Evolutionary conservation across 2,888 invertebrate genomes (phyloP).

Genomic region (Metalampra italica): DNA sequence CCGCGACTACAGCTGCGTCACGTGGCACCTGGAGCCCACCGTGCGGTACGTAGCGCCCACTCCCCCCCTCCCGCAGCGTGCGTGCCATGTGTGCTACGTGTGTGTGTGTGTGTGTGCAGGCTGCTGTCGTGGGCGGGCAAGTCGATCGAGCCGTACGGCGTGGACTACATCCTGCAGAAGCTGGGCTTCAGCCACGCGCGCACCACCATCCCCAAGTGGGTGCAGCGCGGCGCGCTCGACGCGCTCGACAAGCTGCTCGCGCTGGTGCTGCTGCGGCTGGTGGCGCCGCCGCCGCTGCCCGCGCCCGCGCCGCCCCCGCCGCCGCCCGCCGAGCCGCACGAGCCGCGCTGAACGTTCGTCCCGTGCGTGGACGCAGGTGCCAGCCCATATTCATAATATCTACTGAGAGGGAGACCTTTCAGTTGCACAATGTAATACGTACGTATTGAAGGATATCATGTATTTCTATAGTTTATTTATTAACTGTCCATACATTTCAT

Average conservation of each 20-base stretch:
- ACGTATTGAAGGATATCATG: too few relatives aligned
- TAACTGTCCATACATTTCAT: too few relatives aligned
- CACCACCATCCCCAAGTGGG: conserved; percentile 99
- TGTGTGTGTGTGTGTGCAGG: conserved; percentile 46
- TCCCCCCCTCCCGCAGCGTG: too few relatives aligned
- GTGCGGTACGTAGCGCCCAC: conserved; percentile 81
- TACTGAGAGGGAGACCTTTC: too few relatives aligned
- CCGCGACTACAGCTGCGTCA: conserved; percentile 91
- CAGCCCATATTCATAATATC: too few relatives aligned
- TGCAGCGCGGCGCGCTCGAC: conserved; percentile 99
- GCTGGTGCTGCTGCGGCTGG: conserved; percentile 85
- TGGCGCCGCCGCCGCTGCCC: conserved; percentile 70
- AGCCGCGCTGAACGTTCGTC: too few relatives aligned
- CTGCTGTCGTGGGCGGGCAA: conserved; percentile 94
- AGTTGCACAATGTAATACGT: too few relatives aligned
- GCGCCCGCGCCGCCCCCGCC: conserved; percentile 5
- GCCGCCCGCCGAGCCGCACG: not conserved
- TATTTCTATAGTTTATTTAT: too few relatives aligned
- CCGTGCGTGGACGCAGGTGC: too few relatives aligned
- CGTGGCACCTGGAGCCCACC: conserved; percentile 96
- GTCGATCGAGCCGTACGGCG: conserved; percentile 98
- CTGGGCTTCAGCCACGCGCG: conserved; percentile 98
- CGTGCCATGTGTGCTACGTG: too few relatives aligned
- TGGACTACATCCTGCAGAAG: conserved; percentile 98
- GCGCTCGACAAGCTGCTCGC: conserved; percentile 95